These are phyloP conservation scores for Labeo catla DNA, from an alignment of 2,113 vertebrate genomes.

Conservation along the genomic window DNA sequence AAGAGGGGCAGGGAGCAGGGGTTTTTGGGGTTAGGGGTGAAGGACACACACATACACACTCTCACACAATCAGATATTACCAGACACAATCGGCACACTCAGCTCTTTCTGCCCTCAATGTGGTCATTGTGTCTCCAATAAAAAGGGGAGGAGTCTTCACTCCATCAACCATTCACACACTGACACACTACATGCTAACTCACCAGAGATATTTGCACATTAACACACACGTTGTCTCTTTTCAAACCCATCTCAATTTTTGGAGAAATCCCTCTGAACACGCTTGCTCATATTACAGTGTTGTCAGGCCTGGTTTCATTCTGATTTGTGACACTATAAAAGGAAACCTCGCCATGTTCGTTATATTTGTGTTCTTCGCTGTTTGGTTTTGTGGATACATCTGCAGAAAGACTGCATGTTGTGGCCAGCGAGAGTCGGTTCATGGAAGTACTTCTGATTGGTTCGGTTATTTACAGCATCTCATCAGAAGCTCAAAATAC, in stretches of 20 bases:
- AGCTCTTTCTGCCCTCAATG: slow-evolving; percentile 65
- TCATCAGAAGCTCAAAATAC: slow-evolving; percentile 27
- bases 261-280: neutral
- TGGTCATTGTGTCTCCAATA: slow-evolving; percentile 65
- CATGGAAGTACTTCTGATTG: neutral
- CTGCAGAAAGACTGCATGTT: neutral
- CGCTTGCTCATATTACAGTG: neutral
- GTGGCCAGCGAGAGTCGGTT: neutral
- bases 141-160: slow-evolving; percentile 61
- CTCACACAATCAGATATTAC: slow-evolving; percentile 12
- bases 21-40: slow-evolving; percentile 44
- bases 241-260: neutral
- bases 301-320: slow-evolving; percentile 1
- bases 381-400: slow-evolving; percentile 9
- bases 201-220: slow-evolving; percentile 22
- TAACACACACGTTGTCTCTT: neutral
- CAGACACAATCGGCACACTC: slow-evolving; percentile 49
- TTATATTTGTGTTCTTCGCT: slow-evolving; percentile 36
- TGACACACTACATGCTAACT: neutral
- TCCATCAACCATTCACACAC: slow-evolving; percentile 39
- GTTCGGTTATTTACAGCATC: slow-evolving; percentile 19
- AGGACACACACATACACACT: slow-evolving; percentile 42
- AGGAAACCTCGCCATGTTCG: slow-evolving; percentile 28
- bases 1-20: neutral
- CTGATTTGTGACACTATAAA: slow-evolving; percentile 22